phyloP scores from a whole-genome alignment of 2,113 vertebrate genomes.

The Prionailurus viverrinus region DNA sequence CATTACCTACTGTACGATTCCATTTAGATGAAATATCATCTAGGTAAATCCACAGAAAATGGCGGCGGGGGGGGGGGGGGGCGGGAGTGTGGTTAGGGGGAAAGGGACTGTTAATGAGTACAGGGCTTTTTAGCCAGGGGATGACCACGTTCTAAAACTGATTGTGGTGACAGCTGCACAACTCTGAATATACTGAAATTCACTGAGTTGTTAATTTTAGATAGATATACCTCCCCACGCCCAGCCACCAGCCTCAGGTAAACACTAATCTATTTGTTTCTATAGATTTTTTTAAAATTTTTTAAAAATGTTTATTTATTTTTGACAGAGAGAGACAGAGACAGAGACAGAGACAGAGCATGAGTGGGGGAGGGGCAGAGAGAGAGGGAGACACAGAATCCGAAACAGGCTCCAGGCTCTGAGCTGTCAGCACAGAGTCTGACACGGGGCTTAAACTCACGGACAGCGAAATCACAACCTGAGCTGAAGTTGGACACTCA shows the following conservation, averaged over 20 bases:
- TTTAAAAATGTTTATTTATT: too few relatives aligned
- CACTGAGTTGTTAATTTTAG: not conserved
- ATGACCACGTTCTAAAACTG: not conserved
- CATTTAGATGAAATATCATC: not conserved
- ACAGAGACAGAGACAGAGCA: too few relatives aligned
- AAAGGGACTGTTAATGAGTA: not conserved
- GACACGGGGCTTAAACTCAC: too few relatives aligned
- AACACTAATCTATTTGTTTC: not conserved
- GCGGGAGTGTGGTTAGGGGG: not conserved
- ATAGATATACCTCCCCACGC: not conserved
- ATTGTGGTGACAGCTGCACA: too few relatives aligned
- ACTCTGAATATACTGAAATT: not conserved
- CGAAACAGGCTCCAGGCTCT: too few relatives aligned
- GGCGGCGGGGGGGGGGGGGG: not conserved
- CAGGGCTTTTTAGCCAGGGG: not conserved
- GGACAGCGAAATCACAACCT: too few relatives aligned
- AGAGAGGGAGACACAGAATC: too few relatives aligned
- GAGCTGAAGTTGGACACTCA: too few relatives aligned
- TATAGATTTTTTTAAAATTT: not conserved
- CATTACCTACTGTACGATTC: not conserved
- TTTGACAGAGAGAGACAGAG: too few relatives aligned
- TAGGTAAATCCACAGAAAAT: not conserved
- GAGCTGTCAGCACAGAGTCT: too few relatives aligned
- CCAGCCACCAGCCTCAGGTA: not conserved
- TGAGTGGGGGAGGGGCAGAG: too few relatives aligned